Percentiles rank a stretch among this genome's conserved stretches.
These are phyloP conservation scores for Rotaria magnacalcarata DNA, from an alignment of 2,888 invertebrate species.

Conservation along the genomic window DNA sequence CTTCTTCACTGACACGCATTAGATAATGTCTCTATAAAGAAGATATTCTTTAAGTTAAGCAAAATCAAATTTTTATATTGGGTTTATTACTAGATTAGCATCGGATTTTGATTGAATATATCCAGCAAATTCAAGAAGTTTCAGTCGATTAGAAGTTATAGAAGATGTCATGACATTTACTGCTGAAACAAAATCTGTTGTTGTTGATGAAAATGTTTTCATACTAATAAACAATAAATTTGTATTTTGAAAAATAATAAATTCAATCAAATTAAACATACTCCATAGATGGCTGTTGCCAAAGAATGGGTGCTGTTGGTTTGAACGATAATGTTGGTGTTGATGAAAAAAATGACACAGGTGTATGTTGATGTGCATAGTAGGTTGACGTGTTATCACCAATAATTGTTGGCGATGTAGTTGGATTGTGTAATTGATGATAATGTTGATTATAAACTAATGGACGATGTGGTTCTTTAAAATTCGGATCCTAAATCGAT, in stretches of 20 bases:
- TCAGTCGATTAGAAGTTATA: conserved; percentile 64
- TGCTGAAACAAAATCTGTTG: neutral
- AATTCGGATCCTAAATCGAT: neutral
- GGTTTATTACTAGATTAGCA: conserved; percentile 71
- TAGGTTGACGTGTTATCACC: neutral
- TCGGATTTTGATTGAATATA: conserved; percentile 89
- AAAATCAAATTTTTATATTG: neutral
- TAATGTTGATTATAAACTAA: conserved; percentile 7
- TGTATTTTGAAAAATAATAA: too few species aligned
- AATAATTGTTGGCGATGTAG: neutral
- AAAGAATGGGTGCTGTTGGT: neutral
- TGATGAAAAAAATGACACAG: neutral
- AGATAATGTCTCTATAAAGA: neutral
- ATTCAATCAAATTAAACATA: neutral
- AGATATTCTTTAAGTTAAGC: neutral
- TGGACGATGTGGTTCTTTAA: neutral
- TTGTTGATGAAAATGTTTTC: neutral
- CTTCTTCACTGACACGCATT: neutral
- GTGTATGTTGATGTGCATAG: neutral
- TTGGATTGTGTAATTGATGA: neutral
- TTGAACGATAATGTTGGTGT: neutral
- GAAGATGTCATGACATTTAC: neutral
- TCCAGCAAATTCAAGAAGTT: conserved; percentile 93
- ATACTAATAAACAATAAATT: neutral
- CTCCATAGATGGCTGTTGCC: neutral